Evolutionary conservation across 2,888 invertebrate genomes (phyloP).

Genomic region (Eucera pruinosa): DNA sequence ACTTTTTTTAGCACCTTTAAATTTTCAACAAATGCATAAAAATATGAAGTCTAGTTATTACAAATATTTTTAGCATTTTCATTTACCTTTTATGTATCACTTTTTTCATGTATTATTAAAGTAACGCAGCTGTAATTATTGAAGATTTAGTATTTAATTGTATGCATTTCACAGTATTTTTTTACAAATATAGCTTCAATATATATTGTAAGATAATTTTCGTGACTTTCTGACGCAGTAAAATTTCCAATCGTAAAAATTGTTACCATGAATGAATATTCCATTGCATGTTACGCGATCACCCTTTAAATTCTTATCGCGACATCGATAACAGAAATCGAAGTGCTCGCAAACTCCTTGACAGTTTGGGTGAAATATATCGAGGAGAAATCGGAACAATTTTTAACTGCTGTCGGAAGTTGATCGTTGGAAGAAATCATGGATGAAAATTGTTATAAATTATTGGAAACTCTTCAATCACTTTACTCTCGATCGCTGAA

Average conservation of each 20-base stretch:
- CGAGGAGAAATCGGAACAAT: constrained; percentile 5
- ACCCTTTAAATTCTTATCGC: constrained; percentile 17
- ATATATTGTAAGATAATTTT: neutral
- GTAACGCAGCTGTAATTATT: too few species aligned
- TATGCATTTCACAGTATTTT: too few species aligned
- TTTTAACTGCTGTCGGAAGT: constrained; percentile 1
- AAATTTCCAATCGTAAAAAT: constrained; percentile 4
- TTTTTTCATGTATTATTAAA: too few species aligned
- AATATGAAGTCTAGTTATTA: too few species aligned
- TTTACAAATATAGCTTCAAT: neutral
- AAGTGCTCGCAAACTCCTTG: constrained; percentile 12
- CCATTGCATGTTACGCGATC: constrained; percentile 10
- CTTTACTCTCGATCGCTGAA: too few species aligned
- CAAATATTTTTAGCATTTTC: too few species aligned
- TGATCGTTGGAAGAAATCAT: neutral
- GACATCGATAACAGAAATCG: constrained; percentile 18
- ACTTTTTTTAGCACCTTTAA: too few species aligned
- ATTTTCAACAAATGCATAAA: too few species aligned
- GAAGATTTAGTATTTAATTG: too few species aligned
- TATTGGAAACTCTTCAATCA: constrained; percentile 18
- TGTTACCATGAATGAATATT: neutral
- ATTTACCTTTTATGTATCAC: too few species aligned
- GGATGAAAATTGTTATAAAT: constrained; percentile 19
- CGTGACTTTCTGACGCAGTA: neutral
- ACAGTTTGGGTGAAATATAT: constrained; percentile 18